Base-by-base conservation (phyloP, 2,797 vertebrate genomes). In the Xenopus petersii region DNA sequence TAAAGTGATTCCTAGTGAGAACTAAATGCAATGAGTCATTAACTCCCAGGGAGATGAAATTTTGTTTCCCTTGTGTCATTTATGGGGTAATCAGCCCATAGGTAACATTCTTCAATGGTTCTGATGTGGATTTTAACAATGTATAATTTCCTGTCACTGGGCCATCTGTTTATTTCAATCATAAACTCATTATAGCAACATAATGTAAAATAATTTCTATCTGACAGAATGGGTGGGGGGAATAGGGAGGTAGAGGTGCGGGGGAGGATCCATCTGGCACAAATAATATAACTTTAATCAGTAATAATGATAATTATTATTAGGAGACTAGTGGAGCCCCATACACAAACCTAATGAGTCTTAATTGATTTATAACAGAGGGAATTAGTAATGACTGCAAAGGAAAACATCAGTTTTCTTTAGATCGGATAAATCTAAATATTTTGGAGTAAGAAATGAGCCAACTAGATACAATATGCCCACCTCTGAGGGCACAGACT, bases 281-380 rank as follows among this genome's bases (percentile, higher is more conserved):
- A 83, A 90, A 89, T 84, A 88, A 89, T 85, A 83, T 79, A 86
- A 89, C 83, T 90, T 90, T 90, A 88, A 89, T 89, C 83, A 87
- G 84, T 87, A 90, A 91, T 86, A 88, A 91, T 4, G 75, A 89
- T 84, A 88, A 89, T 89, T 84, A 87, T 89, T 89, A 89, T 89
- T 89, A 90, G 87, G 85, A 88, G 85, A 82, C 78, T 87, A 83
- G 74, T 82, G 74, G 77, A 89, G 83, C 64, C 74, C 80, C 81
- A 73, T 77, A 71, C 75, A 83, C 63, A 81, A 86, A 83, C 82
- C 78, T 87, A 87, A 87, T 84, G 85, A 54, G 79, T 75, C 67
- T 71, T 80, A 81, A 83, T 71, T 85, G 84, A 88, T 86, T 88
- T 84, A 79, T 75, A 86, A 74, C 79, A 86, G 77, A 13, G 5